Evolutionary conservation across 2,797 vertebrate species (phyloP), one percentile per base, ranked within the genome.

Genomic region (Sebastes paucispinis): DNA sequence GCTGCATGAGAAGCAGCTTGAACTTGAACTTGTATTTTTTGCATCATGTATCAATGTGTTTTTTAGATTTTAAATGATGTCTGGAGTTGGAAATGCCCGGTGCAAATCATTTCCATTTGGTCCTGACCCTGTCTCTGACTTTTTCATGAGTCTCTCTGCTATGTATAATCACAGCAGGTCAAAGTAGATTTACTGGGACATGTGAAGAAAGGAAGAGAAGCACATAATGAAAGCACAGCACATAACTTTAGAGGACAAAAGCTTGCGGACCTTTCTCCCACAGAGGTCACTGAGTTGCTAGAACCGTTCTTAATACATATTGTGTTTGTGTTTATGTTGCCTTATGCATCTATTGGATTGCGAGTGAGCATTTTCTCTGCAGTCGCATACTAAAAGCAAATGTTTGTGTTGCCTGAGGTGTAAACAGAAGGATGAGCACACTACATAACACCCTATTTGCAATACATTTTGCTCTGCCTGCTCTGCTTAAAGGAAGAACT

Each of bases 401-500:
- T 84, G 75, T 79, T 83, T 50, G 72, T 85, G 81, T 82, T 81
- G 89, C 90, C 91, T 54, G 76, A 83, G 91, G 91, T 89, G 85
- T 86, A 88, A 92, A 90, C 87, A 91, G 80, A 86, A 36, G 77
- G 84, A 89, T 81, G 70, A 85, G 80, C 69, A 67, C 31, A 69
- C 79, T 73, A 83, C 87, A 85, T 73, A 83, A 88, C 73, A 80
- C 39, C 67, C 55, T 80, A 59, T 92, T 87, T 89, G 80, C 73
- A 71, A 86, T 85, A 83, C 72, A 64, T 82, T 87, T 87, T 63
- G 32, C 74, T 87, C 69, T 89, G 75, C 83, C 81, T 87, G 62
- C 84, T 77, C 36, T 75, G 74, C 79, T 88, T 71, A 81, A 88
- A 77, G 71, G 85, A 68, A 85, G 27, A 85, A 89, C 74, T 83